phyloP scores from a whole-genome alignment of 2,888 invertebrate genomes.

The Hypomecis punctinalis region DNA sequence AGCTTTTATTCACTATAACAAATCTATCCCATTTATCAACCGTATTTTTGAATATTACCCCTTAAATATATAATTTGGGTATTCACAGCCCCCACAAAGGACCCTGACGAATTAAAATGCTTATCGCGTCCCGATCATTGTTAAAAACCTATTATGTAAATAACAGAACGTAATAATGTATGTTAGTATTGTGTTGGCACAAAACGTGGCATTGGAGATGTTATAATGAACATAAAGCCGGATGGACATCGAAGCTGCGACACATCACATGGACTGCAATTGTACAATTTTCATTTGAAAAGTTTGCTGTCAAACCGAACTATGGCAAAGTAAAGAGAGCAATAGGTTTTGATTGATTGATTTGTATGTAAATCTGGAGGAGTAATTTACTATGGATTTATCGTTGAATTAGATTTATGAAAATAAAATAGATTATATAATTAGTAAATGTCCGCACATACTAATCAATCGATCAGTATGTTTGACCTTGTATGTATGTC shows the following conservation, averaged over 20 bases:
- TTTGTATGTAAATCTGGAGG: too few relatives aligned
- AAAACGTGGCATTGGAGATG: slow-evolving; percentile 49
- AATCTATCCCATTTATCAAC: slow-evolving; percentile 39
- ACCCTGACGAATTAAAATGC: slow-evolving; percentile 46
- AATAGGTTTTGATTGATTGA: too few relatives aligned
- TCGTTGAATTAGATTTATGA: too few relatives aligned
- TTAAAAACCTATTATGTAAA: slow-evolving; percentile 57
- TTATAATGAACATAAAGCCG: slow-evolving; percentile 36
- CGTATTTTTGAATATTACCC: slow-evolving; percentile 39
- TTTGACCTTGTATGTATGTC: too few relatives aligned
- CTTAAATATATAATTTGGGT: slow-evolving; percentile 43
- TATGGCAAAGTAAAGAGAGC: too few relatives aligned
- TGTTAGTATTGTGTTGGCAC: slow-evolving; percentile 49
- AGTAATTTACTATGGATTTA: too few relatives aligned
- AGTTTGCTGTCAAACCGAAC: too few relatives aligned
- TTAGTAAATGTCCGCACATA: too few relatives aligned
- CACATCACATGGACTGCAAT: background rate
- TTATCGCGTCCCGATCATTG: slow-evolving; percentile 52
- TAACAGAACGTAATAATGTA: slow-evolving; percentile 61
- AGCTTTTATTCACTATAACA: slow-evolving; percentile 16
- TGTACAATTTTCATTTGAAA: too few relatives aligned
- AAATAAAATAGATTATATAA: too few relatives aligned
- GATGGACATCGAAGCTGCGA: background rate
- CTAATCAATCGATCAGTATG: too few relatives aligned
- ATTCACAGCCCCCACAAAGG: slow-evolving; percentile 45